Evolutionary conservation across 2,797 vertebrate species (phyloP).

Genomic region (Crocidura indochinensis): DNA sequence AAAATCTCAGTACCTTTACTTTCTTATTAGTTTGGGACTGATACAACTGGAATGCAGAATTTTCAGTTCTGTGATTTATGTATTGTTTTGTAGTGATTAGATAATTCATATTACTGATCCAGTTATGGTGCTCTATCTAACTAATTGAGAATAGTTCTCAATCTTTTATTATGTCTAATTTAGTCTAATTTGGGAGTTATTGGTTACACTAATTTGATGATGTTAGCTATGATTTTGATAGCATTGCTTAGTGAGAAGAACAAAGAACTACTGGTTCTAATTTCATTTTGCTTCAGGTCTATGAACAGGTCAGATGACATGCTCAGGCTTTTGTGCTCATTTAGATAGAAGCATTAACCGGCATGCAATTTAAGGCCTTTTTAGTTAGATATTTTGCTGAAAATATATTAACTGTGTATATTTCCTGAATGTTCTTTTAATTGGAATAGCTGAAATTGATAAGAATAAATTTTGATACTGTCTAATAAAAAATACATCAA

Average conservation of each 20-base stretch:
- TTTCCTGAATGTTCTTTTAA: background rate
- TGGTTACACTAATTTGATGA: background rate
- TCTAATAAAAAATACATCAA: background rate
- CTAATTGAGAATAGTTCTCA: background rate
- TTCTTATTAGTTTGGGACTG: background rate
- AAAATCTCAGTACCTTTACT: background rate
- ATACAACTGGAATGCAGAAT: background rate
- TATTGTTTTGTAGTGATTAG: background rate
- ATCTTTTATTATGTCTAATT: background rate
- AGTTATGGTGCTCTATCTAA: background rate
- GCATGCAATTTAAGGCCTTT: background rate
- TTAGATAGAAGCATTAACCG: background rate
- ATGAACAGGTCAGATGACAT: background rate
- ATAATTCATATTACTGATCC: background rate
- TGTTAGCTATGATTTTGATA: background rate
- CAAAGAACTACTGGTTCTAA: background rate
- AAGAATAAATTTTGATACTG: constrained; percentile 36
- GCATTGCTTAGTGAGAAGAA: background rate
- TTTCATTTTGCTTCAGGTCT: background rate
- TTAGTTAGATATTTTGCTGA: constrained; percentile 2
- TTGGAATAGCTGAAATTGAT: background rate
- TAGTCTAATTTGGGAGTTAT: background rate
- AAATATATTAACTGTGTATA: background rate
- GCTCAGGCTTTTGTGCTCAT: background rate
- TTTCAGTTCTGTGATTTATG: background rate